phyloP scores from a whole-genome alignment of 2,888 invertebrate species.

The Mycogona germanica region DNA sequence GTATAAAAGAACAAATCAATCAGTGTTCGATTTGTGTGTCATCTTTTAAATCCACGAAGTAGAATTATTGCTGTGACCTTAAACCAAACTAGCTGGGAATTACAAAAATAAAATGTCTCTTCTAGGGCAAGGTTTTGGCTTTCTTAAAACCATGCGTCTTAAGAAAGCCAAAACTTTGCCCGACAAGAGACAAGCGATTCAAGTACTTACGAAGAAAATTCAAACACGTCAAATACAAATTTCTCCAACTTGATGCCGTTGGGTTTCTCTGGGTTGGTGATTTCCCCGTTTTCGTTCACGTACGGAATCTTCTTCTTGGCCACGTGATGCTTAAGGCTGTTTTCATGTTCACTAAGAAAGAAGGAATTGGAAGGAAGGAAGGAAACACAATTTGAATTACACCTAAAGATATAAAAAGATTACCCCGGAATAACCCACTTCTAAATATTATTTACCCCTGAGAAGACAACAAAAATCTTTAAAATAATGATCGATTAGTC shows the following conservation, averaged over 20 bases:
- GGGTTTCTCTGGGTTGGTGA: conserved; percentile 60
- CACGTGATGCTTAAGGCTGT: conserved; percentile 73
- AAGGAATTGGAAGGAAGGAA: no score
- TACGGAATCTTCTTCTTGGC: conserved; percentile 96
- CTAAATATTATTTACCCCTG: no score
- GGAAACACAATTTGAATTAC: not conserved
- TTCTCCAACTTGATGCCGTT: conserved; percentile 99
- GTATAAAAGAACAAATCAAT: not conserved
- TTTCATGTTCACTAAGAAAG: conserved; percentile 46
- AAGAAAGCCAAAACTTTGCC: no score
- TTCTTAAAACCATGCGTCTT: no score
- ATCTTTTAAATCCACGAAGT: not conserved
- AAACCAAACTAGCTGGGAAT: no score
- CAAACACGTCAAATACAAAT: conserved; percentile 98
- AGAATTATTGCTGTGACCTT: no score
- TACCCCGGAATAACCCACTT: no score
- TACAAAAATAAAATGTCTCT: no score
- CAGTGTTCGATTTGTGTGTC: not conserved
- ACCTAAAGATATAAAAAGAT: no score
- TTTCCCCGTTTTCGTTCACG: conserved; percentile 54
- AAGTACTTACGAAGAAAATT: conserved; percentile 60
- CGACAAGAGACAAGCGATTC: no score
- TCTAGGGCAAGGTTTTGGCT: no score
- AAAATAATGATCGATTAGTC: not conserved
- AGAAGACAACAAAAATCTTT: no score